Evolutionary conservation across 2,797 vertebrate species (phyloP), one percentile per base, ranked within the genome.

Genomic region (Chrysocyon brachyurus): DNA sequence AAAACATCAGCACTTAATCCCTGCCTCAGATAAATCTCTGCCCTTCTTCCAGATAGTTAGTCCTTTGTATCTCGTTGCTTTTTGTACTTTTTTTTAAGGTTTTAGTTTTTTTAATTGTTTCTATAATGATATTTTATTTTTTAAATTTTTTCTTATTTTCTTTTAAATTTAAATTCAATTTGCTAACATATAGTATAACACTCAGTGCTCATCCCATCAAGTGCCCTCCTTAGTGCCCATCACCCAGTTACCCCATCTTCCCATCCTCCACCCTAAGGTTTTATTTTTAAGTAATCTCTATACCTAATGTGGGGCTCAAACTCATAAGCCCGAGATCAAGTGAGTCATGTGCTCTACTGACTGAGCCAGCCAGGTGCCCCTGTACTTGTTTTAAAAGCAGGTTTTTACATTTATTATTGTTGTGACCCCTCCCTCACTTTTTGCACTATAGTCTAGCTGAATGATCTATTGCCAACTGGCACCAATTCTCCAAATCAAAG

Each of bases 361-460:
- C n/a, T 68, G 66, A 68, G n/a, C n/a, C 8, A 40, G 40, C 40
- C 40, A 40, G 40, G 6, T 40, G 40, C 40, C 40, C 40, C 40
- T 40, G 40, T 68, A 52, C 40, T 61, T 52, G 52, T 72, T 63
- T 16, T 2, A 57, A 64, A 46, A 96, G 91, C 88, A 96, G 92
- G 64, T 79, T 92, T 96, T 81, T 63, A 93, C 6, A 36, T 94
- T 98, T 97, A 95, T 97, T 94, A 88, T 56, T 66, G 17, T 82
- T 79, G 75, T 91, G 90, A n/a, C 28, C 31, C 49, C 49, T 31
- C 89, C 94, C 82, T 93, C 33, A 75, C 26, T n/a, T 63, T 70
- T 63, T 84, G 77, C 90, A 90, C 12, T 95, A 66, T 77, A 95
- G 64, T 68, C 88, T 49, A 94, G 86, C 84, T 86, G 84, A 96